Evolutionary conservation across 2,888 invertebrate genomes (phyloP), one percentile per base, ranked within the genome.

Genomic region (Aleiodes testaceus): DNA sequence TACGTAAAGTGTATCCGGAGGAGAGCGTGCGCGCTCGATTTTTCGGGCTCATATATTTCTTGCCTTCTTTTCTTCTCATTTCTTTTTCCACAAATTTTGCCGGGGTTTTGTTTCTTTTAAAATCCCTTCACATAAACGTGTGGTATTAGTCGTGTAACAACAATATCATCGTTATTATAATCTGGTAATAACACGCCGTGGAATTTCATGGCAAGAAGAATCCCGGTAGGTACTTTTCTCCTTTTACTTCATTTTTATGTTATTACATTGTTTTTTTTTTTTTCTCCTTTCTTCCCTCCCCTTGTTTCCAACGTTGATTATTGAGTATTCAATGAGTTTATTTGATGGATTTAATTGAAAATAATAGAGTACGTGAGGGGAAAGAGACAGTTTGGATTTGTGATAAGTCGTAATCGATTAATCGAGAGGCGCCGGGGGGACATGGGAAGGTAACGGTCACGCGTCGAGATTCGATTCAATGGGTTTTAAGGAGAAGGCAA

Each of bases 111-210:
- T 52, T 47, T 26, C 26, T 61, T 30, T 72, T 59, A 36, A 50
- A 53, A 6, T 7, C 52, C 44, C 45, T 45, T 5, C 67, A 36
- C 14, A 63, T n/a, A 45, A 72, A 70, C 65, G 70, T 47, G 59
- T 66, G 69, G 78, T 78, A 80, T 82, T 82, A 82, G 81, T 77
- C 76, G 79, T 79, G 77, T 81, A 82, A 82, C 81, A 81, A 80
- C 79, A 77, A 79, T 79, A 78, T 78, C 78, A 80, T 79, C 82
- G 80, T 82, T 82, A 82, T 81, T 82, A 81, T 81, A 82, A 82
- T 82, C 80, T 77, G 82, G 82, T 82, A 82, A 82, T 82, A 80
- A 82, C 76, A 82, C 74, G 78, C 76, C 77, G 75, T 77, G 74
- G 71, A 66, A 65, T 70, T 70, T 66, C 59, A 66, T 61, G 66